Conservation (phyloP, 2,888 invertebrate species). For the Acanthosepion esculentum region DNA sequence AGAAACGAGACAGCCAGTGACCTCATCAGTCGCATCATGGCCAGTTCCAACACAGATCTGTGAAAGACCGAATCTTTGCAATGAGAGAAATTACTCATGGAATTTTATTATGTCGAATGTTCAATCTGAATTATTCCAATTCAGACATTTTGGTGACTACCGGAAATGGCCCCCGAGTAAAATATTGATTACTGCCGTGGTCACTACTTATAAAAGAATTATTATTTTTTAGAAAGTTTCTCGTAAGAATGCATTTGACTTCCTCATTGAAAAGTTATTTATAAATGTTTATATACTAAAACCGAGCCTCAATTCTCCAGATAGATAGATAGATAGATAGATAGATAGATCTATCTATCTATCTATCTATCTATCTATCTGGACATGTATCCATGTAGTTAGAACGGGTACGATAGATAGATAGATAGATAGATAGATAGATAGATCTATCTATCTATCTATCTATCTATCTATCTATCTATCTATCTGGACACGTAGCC, state of each 20-base stretch:
- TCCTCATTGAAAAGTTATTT: not conserved
- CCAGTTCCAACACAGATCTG: not conserved
- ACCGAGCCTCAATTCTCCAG: not conserved
- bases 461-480: too few relatives aligned
- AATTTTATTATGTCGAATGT: not conserved
- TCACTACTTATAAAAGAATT: not conserved
- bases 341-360: too few relatives aligned
- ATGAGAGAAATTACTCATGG: not conserved
- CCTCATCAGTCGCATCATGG: not conserved
- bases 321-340: too few relatives aligned
- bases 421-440: too few relatives aligned
- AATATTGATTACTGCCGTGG: not conserved
- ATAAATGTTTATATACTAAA: not conserved
- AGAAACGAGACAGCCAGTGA: not conserved
- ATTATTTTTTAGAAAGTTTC: conserved; percentile 33
- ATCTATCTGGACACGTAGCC: too few relatives aligned
- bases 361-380: too few relatives aligned
- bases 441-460: too few relatives aligned
- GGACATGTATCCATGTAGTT: too few relatives aligned
- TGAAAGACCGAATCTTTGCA: not conserved
- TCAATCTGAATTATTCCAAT: not conserved
- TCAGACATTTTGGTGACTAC: not conserved
- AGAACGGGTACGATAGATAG: too few relatives aligned
- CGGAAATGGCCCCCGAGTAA: not conserved
- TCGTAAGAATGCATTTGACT: not conserved